A percentile compares a stretch with the other conserved stretches of the same genome.
phyloP scores from a whole-genome alignment of 2,797 vertebrate species.

The Eulemur mongoz region DNA sequence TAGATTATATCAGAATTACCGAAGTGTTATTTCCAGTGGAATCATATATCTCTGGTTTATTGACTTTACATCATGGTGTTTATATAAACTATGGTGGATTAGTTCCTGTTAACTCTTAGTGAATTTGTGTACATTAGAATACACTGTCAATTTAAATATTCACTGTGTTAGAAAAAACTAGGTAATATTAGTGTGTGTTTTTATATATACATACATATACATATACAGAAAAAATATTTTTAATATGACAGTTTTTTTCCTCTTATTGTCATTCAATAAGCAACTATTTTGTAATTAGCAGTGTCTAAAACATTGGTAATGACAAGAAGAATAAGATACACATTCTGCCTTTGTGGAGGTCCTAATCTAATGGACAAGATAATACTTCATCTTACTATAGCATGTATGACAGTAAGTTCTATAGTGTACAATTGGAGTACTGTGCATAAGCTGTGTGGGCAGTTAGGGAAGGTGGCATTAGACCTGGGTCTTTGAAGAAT shows the following conservation, averaged over 20 bases:
- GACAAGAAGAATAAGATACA: neutral
- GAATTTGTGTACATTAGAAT: neutral
- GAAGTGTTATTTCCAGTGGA: neutral
- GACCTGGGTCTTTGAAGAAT: neutral
- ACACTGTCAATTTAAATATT: constrained; percentile 35
- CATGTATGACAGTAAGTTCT: neutral
- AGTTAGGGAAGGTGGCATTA: neutral
- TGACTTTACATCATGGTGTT: constrained; percentile 9
- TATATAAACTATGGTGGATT: neutral
- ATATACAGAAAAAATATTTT: neutral
- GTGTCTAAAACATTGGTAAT: neutral
- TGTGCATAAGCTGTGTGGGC: neutral
- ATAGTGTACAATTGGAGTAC: neutral
- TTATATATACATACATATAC: neutral
- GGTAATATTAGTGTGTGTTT: neutral
- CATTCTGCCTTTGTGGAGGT: neutral
- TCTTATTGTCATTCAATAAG: neutral
- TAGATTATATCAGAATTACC: neutral
- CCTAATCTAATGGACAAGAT: neutral
- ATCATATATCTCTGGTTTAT: constrained; percentile 12
- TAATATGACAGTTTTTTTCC: neutral
- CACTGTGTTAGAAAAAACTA: neutral
- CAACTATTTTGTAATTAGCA: neutral
- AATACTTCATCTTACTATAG: neutral
- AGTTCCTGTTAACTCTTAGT: neutral